Evolutionary conservation across 1,140 invertebrate genomes (phyloP).

Genomic region (Philotrypesis tridentata): DNA sequence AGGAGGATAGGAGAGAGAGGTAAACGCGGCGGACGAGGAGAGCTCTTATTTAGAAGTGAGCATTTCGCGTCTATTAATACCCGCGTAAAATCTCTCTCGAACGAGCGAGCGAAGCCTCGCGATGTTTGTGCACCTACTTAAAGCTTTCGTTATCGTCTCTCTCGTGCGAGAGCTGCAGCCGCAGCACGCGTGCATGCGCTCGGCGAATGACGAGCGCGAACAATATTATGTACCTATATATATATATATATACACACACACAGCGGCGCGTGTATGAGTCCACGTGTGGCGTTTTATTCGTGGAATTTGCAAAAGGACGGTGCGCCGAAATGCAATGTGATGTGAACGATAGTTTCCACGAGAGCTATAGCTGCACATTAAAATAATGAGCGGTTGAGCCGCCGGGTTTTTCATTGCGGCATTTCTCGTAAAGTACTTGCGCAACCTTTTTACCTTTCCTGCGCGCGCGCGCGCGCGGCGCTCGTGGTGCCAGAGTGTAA

Average conservation of each 20-base stretch:
- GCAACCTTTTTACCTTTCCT: background rate
- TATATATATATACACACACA: too few species aligned
- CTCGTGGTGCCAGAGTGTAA: too few species aligned
- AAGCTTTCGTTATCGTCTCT: slow-evolving; percentile 37
- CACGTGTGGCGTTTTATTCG: background rate
- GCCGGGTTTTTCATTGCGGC: background rate
- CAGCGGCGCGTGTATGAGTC: too few species aligned
- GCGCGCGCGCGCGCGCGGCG: too few species aligned
- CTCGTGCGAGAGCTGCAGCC: background rate
- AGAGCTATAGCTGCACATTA: background rate
- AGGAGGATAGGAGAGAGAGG: background rate
- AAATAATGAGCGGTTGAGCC: background rate
- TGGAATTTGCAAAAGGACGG: background rate
- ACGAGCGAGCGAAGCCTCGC: background rate
- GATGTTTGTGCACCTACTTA: slow-evolving; percentile 45
- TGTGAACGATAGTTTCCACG: background rate
- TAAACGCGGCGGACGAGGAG: background rate
- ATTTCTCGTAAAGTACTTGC: background rate
- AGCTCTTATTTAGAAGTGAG: slow-evolving; percentile 45
- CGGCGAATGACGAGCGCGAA: background rate
- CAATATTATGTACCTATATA: too few species aligned
- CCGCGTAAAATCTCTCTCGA: slow-evolving; percentile 18
- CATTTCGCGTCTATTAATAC: slow-evolving; percentile 48
- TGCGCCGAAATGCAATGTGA: too few species aligned
- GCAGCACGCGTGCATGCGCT: background rate